A percentile compares a stretch with the other conserved stretches of the same genome.
These are phyloP conservation scores for Thamnophis elegans DNA, from an alignment of 2,797 vertebrate species.

Conservation along the genomic window DNA sequence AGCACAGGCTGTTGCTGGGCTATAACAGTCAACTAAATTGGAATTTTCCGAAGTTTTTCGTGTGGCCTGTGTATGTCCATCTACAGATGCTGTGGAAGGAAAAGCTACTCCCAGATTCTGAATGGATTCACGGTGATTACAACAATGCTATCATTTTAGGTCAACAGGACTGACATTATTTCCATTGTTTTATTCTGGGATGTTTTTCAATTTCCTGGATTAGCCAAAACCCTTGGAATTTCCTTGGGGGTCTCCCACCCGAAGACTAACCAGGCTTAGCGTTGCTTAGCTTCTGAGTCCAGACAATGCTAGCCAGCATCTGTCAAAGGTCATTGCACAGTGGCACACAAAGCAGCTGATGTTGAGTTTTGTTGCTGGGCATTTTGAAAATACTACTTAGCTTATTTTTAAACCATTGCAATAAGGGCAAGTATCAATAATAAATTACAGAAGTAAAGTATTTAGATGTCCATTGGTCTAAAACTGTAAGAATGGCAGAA, in stretches of 20 bases:
- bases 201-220: not conserved
- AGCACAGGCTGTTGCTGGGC: no score
- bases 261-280: not conserved
- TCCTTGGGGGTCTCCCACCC: not conserved
- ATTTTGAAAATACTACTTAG: not conserved
- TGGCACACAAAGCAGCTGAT: not conserved
- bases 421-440: not conserved
- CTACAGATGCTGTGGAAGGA: not conserved
- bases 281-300: not conserved
- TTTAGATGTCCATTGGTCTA: not conserved
- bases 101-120: not conserved
- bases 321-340: not conserved
- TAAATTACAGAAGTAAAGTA: not conserved
- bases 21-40: not conserved
- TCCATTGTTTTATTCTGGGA: not conserved
- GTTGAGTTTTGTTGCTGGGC: not conserved
- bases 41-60: not conserved
- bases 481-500: not conserved
- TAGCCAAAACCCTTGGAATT: not conserved
- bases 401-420: not conserved
- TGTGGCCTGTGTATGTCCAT: not conserved
- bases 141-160: not conserved
- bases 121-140: not conserved
- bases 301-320: not conserved
- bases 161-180: not conserved